Evolutionary conservation across 2,113 vertebrate species (phyloP), one percentile per base, ranked within the genome.

Genomic region (Chelonoidis abingdonii): DNA sequence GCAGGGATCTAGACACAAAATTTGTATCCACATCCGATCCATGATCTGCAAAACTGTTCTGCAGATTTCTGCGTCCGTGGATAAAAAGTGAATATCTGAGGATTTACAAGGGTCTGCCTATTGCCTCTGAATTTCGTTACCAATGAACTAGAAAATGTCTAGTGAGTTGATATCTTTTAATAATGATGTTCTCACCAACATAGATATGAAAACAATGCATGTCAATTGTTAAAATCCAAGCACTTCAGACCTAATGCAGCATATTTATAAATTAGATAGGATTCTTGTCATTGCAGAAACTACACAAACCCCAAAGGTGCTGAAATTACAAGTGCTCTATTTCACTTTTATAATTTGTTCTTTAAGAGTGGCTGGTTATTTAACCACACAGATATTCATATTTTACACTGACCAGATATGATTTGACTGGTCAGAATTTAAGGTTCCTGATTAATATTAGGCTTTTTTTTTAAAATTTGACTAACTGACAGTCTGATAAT

Each of bases 201-300:
- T 50, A 38, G 8, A 83, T 91, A 87, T 35, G 86, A 93, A 50
- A 57, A 75, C 16, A 93, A 92, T 92, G 13, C 41, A 49, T 59
- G n/a, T 49, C 82, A 57, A 78, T 5, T 50, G 2, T 75, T 87
- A 79, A 59, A 80, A 52, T 84, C 89, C 49, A 83, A 84, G 53
- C 57, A 52, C 88, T 62, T 25, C 50, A 62, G 80, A 94, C 17
- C 11, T 31, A 93, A 88, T 83, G 81, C 14, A 87, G 22, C 3
- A 3, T 50, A 72, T 62, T 88, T 75, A 88, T 90, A 91, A 93
- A 94, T 92, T 95, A 84, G 27, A 88, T 89, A 69, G 92, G 92
- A 93, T 91, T 89, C 93, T 92, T 89, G 80, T 95, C 89, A 91
- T 62, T 31, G 78, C 84, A 49, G 72, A 88, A 91, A 82, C 62